These are phyloP conservation scores for Tyrannus savana DNA, from an alignment of 2,113 vertebrate genomes.

Conservation along the genomic window DNA sequence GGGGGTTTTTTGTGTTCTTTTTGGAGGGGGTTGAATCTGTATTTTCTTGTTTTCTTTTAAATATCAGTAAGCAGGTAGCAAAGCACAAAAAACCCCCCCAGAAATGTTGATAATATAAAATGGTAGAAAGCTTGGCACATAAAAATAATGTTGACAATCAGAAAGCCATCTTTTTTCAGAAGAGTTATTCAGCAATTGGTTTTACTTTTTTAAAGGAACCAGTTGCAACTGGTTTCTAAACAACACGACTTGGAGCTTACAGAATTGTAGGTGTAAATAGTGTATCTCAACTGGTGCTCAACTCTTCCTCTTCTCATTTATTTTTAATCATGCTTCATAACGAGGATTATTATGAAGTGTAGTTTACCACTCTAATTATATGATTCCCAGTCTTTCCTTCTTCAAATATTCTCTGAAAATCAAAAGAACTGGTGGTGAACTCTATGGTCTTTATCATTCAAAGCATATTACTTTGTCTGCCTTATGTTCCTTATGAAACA, in stretches of 20 bases:
- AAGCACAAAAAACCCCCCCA: background rate
- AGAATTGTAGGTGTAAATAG: background rate
- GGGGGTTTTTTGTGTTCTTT: background rate
- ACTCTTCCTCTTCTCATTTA: fast-evolving
- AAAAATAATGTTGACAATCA: background rate
- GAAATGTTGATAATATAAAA: background rate
- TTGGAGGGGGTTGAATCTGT: background rate
- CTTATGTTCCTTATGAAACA: background rate
- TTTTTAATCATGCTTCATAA: background rate
- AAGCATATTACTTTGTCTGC: background rate
- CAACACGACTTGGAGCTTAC: background rate
- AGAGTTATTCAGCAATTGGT: background rate
- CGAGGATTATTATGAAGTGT: background rate
- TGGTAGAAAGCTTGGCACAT: background rate
- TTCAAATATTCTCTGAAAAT: background rate
- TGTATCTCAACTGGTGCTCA: background rate
- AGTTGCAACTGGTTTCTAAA: background rate
- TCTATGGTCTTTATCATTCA: background rate
- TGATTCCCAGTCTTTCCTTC: background rate
- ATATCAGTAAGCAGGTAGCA: background rate
- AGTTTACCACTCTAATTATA: background rate
- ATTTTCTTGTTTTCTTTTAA: background rate
- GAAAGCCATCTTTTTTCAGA: background rate
- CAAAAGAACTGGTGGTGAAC: background rate
- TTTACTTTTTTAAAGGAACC: background rate